phyloP scores from a whole-genome alignment of 2,888 invertebrate species.

The Cylloceria caligata region DNA sequence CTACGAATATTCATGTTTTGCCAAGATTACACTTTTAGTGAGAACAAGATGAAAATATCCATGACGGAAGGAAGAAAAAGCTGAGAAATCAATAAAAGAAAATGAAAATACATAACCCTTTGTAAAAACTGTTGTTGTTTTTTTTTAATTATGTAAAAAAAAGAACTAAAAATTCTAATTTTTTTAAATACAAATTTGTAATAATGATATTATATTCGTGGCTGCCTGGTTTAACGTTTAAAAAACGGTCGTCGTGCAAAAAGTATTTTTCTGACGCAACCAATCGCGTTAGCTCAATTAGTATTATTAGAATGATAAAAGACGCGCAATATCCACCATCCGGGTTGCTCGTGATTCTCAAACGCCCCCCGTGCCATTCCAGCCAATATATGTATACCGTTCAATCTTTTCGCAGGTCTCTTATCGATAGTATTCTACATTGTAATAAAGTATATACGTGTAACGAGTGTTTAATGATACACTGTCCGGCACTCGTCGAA shows the following conservation, averaged over 20 bases:
- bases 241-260: not conserved
- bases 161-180: no score
- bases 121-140: no score
- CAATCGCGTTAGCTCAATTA: constrained; percentile 48
- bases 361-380: not conserved
- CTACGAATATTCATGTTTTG: no score
- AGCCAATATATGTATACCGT: constrained; percentile 9
- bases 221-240: not conserved
- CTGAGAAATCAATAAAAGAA: not conserved
- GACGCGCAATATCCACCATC: constrained; percentile 61
- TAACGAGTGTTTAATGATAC: not conserved
- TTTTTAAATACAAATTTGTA: no score
- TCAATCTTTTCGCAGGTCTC: constrained; percentile 37
- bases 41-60: not conserved
- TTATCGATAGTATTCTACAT: constrained; percentile 47
- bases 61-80: not conserved
- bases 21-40: not conserved
- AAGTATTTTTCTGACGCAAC: not conserved
- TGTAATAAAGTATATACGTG: constrained; percentile 10
- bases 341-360: constrained; percentile 57
- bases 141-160: no score
- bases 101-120: no score
- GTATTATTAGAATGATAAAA: constrained; percentile 54
- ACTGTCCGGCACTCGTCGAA: not conserved
- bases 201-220: no score